Evolutionary conservation across 2,113 vertebrate species (phyloP).

Genomic region (Leptobrachium ailaonicum): DNA sequence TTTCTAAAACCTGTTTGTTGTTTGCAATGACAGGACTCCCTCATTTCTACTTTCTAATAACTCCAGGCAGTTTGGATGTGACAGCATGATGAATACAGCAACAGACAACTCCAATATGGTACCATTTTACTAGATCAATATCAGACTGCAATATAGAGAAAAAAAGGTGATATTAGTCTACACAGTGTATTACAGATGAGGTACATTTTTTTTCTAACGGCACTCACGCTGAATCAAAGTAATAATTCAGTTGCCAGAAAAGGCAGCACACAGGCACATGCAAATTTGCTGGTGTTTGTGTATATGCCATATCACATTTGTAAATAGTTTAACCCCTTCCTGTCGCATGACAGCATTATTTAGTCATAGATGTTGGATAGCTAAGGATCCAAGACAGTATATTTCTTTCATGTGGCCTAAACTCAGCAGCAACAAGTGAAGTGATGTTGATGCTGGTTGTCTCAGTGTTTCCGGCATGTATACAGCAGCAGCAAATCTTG

Average conservation of each 20-base stretch:
- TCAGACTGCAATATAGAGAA: conserved; percentile 97
- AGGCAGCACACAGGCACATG: conserved; percentile 79
- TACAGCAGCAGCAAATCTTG: too few species aligned
- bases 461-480: too few species aligned
- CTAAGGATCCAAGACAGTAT: too few species aligned
- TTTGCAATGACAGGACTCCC: conserved; percentile 90
- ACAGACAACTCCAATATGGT: conserved; percentile 99
- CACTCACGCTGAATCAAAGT: conserved; percentile 90
- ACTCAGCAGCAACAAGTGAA: too few species aligned
- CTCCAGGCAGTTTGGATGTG: conserved; percentile 91
- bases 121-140: conserved; percentile 99
- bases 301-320: too few species aligned
- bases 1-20: conserved; percentile 92
- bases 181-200: conserved; percentile 99
- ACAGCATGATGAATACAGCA: conserved; percentile 99
- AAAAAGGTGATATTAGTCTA: conserved; percentile 99
- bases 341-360: too few species aligned
- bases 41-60: conserved; percentile 98
- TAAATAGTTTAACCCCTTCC: too few species aligned
- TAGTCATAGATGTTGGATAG: too few species aligned
- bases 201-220: conserved; percentile 95
- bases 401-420: too few species aligned
- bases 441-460: too few species aligned
- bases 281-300: conserved; percentile 51
- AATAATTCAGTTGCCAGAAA: conserved; percentile 89